Conservation (phyloP, 2,113 vertebrate species). For the Nansenia antarctica region DNA sequence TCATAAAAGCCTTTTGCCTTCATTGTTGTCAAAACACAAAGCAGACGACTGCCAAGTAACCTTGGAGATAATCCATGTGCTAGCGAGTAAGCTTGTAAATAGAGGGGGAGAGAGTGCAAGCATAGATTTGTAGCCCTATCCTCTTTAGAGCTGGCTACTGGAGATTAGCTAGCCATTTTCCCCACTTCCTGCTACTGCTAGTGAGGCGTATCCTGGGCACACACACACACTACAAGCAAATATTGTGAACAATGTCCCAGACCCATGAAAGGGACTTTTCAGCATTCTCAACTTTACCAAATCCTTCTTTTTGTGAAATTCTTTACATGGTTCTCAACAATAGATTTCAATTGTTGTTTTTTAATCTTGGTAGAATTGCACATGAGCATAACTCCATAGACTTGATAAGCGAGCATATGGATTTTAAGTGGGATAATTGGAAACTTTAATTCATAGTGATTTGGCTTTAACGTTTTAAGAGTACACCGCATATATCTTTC, state of each 20-base stretch:
- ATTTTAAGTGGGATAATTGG: too few relatives aligned
- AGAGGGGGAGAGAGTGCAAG: conserved; percentile 6
- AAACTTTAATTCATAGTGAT: too few relatives aligned
- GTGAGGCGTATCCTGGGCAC: neutral
- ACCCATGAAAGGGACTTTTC: too few relatives aligned
- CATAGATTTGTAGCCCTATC: conserved; percentile 21
- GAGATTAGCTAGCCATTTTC: conserved; percentile 8
- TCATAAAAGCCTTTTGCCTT: neutral
- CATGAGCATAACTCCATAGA: too few relatives aligned
- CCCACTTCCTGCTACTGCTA: conserved; percentile 3
- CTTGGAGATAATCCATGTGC: conserved; percentile 49
- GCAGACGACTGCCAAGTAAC: conserved; percentile 36
- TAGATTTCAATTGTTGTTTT: too few relatives aligned
- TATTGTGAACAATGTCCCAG: neutral
- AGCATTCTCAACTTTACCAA: too few relatives aligned
- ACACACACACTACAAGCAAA: neutral
- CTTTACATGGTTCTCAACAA: too few relatives aligned
- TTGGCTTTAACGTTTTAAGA: too few relatives aligned
- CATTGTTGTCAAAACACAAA: conserved; percentile 31
- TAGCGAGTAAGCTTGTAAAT: conserved; percentile 16
- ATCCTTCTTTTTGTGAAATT: too few relatives aligned
- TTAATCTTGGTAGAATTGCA: too few relatives aligned
- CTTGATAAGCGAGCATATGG: too few relatives aligned
- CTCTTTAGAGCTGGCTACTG: conserved; percentile 1
- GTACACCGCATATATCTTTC: too few relatives aligned